These are phyloP conservation scores for Eunapius fragilis DNA, from an alignment of 37 sponge, comb jelly and placozoan species.

Conservation along the genomic window DNA sequence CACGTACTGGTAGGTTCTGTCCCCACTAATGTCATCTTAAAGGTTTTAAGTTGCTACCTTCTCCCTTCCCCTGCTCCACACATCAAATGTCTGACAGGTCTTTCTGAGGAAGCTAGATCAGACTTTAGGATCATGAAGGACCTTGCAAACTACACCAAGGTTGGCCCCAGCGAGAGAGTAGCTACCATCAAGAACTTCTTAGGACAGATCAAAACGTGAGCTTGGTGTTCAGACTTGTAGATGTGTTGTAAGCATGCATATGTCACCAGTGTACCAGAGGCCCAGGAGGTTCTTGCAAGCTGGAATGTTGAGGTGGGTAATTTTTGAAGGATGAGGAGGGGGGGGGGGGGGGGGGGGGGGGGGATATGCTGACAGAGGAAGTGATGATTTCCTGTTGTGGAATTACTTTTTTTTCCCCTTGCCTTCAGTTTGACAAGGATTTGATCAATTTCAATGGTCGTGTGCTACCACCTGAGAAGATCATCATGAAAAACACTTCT, in stretches of 20 bases:
- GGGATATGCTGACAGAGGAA: not conserved
- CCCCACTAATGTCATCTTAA: not conserved
- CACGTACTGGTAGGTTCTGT: conserved; percentile 68
- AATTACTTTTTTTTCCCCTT: too few species aligned
- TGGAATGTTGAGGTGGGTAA: conserved; percentile 39
- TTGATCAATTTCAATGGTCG: conserved; percentile 48
- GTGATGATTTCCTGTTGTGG: too few species aligned
- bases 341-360: not conserved
- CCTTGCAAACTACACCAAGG: conserved; percentile 76
- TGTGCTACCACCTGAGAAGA: conserved; percentile 67
- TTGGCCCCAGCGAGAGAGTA: conserved; percentile 43
- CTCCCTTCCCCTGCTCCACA: not conserved
- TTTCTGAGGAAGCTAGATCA: conserved; percentile 77
- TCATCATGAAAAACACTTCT: conserved; percentile 33
- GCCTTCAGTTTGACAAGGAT: conserved; percentile 63
- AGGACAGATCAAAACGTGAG: conserved; percentile 40
- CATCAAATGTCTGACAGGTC: too few species aligned
- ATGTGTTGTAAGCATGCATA: not conserved
- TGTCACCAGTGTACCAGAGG: not conserved
- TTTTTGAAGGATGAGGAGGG: not conserved
- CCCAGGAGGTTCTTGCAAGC: not conserved
- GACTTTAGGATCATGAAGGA: conserved; percentile 88
- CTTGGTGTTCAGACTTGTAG: not conserved
- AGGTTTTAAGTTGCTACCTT: not conserved
- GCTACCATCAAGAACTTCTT: conserved; percentile 62